Evolutionary conservation across 1,140 invertebrate species (phyloP), one percentile per base, ranked within the genome.

Genomic region (Drosophila setifemur): DNA sequence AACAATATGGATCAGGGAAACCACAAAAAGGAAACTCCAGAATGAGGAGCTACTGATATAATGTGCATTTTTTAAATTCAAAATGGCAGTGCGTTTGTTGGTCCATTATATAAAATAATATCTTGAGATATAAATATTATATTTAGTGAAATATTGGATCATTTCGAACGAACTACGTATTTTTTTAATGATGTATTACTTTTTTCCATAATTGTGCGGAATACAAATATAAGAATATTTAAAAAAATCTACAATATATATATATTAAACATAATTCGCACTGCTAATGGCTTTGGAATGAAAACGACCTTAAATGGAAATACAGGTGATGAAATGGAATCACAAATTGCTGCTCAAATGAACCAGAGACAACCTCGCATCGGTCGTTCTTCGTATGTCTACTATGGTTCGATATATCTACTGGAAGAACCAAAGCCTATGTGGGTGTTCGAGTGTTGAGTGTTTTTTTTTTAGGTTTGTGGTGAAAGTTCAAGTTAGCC

Each of bases 1-100:
- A 31, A 85, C 79, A 83, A 78, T 85, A 83, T 85, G 79, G 58
- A 78, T 43, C 57, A 48, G n/a, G 29, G 40, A 45, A 19, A 40
- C 18, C 33, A 31, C 25, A 39, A 40, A n/a, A 18, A 49, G 7
- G 26, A 37, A 45, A 16, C 14, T 19, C n/a, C n/a, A n/a, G n/a
- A n/a, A n/a, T n/a, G n/a, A n/a, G n/a, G n/a, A n/a, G n/a, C n/a
- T n/a, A n/a, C n/a, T n/a, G n/a, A n/a, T n/a, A n/a, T n/a, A n/a
- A n/a, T n/a, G n/a, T n/a, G n/a, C n/a, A n/a, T n/a, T n/a, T n/a
- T n/a, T n/a, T n/a, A n/a, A n/a, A n/a, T n/a, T n/a, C n/a, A n/a
- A n/a, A n/a, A n/a, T n/a, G n/a, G n/a, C n/a, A n/a, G n/a, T n/a
- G n/a, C n/a, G n/a, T n/a, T n/a, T n/a, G n/a, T n/a, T n/a, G n/a